Conservation (phyloP, 2,113 vertebrate genomes). For the Pogona vitticeps region DNA sequence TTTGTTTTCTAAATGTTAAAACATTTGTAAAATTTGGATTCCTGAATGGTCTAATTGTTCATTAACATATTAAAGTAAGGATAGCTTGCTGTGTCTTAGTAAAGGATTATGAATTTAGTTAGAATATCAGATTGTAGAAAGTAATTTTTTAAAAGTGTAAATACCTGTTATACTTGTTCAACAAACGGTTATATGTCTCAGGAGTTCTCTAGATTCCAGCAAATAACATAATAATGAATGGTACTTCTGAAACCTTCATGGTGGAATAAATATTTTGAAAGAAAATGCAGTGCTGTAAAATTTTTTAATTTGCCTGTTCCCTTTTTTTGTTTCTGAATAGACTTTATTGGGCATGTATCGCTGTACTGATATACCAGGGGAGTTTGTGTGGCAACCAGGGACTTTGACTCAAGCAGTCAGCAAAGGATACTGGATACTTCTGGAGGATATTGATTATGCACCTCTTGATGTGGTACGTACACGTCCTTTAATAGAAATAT, state of each 20-base stretch:
- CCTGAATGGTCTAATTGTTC: neutral
- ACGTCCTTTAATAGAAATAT: neutral
- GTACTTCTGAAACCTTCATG: neutral
- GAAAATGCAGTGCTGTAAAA: neutral
- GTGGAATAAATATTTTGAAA: neutral
- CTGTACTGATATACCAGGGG: constrained; percentile 94
- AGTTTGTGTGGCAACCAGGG: constrained; percentile 96
- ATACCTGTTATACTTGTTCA: neutral
- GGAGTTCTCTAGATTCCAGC: too few species aligned
- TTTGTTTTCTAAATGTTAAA: neutral
- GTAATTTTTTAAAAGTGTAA: neutral
- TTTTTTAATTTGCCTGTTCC: neutral
- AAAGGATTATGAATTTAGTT: neutral
- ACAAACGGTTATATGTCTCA: neutral
- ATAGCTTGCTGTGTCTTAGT: neutral
- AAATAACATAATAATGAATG: neutral
- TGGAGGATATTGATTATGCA: constrained; percentile 97
- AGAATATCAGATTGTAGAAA: neutral
- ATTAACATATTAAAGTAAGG: neutral
- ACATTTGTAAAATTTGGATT: neutral
- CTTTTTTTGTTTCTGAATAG: constrained; percentile 67
- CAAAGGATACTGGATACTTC: constrained; percentile 91
- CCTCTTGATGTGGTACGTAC: constrained; percentile 92
- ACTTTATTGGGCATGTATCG: constrained; percentile 95
- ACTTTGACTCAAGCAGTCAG: constrained; percentile 91